Percentiles rank a stretch among this genome's conserved stretches.
phyloP scores from a whole-genome alignment of 2,113 vertebrate genomes.

The Orycteropus afer region DNA sequence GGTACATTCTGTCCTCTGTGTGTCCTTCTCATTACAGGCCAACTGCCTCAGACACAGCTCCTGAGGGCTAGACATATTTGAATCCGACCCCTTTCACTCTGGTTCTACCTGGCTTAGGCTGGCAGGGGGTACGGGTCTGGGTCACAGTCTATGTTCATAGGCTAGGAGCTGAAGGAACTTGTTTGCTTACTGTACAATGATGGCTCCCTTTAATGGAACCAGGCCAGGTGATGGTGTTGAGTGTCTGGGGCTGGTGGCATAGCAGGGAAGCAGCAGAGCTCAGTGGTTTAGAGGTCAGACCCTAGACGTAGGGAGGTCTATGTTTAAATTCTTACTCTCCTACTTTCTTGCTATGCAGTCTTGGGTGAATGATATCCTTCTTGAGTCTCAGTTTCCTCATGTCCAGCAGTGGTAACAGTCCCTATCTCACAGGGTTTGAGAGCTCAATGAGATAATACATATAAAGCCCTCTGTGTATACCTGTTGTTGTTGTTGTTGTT shows the following conservation, averaged over 20 bases:
- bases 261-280: background rate
- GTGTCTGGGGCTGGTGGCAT: background rate
- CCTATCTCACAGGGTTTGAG: background rate
- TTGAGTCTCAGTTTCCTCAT: slow-evolving; percentile 9
- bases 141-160: slow-evolving; percentile 30
- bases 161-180: slow-evolving; percentile 23
- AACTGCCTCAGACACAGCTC: slow-evolving; percentile 28
- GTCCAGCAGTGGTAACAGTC: background rate
- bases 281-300: background rate
- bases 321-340: background rate
- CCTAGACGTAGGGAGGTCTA: background rate
- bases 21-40: slow-evolving; percentile 61
- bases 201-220: background rate
- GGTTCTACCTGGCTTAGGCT: background rate
- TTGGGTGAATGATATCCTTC: slow-evolving; percentile 23
- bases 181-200: background rate
- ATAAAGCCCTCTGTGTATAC: background rate
- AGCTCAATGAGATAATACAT: background rate
- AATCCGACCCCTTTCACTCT: slow-evolving; percentile 30
- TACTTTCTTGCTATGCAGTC: background rate
- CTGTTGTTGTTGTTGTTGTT: too few relatives aligned
- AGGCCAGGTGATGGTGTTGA: background rate
- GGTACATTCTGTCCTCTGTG: slow-evolving; percentile 57
- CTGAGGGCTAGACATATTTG: background rate
- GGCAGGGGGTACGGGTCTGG: slow-evolving; percentile 2